Evolutionary conservation across 2,888 invertebrate species (phyloP), one percentile per base, ranked within the genome.

Genomic region (Apodemia hepburni): DNA sequence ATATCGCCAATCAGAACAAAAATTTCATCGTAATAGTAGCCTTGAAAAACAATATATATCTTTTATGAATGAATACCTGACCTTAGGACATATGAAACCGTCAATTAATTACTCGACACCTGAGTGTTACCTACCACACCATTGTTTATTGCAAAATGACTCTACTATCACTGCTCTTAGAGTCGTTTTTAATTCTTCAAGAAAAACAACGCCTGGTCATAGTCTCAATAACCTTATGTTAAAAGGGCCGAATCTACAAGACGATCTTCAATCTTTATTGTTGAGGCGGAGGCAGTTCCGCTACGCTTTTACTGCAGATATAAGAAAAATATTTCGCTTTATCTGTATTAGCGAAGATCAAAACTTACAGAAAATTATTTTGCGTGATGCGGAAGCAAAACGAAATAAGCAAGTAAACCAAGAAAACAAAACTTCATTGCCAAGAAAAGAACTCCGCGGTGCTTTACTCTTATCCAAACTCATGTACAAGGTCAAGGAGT

Each of bases 121-220:
- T 29, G 29, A 29, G 27, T 29, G 27, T 29, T 29, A 29, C 4
- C 27, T 29, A 29, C 27, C 27, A 4, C 27, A 29, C 27, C 27
- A 29, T 29, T 29, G 27, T 38, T 42, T 42, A 42, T 15, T 15
- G 22, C 17, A 27, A 51, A 33, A 18, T n/a, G 63, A 63, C 3
- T 63, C 63, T 5, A 38, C 57, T 17, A 63, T 57, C 9, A 63
- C 64, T 38, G 59, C 59, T 18, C 58, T 61, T 57, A 47, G 64
- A 9, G 61, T 64, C 18, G 71, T 72, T 3, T 72, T 70, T 51
- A 71, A 73, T 61, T 71, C 66, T 12, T 70, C 71, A 2, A 47
- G 64, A 33, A 66, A 65, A 42, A 42, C 42, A 67, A 69, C 68
- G 38, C 66, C 64, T 33, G 62, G 35, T 35, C 8, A 35, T 2